phyloP scores from a whole-genome alignment of 1,140 invertebrate species.

The Scylla paramamosain region DNA sequence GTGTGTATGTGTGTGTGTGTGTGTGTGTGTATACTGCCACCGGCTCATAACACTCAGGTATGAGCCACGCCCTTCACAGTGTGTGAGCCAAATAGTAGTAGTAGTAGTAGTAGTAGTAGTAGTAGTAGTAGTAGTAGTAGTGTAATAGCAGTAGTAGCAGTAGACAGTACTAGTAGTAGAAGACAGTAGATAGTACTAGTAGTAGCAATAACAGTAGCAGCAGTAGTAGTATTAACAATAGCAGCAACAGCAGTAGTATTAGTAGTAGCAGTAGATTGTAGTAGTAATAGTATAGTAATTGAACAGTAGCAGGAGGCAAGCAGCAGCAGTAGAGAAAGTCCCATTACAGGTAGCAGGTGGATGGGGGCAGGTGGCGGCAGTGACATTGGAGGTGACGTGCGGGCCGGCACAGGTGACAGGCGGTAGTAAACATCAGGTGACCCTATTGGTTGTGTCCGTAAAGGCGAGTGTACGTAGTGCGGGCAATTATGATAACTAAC shows the following conservation, averaged over 20 bases:
- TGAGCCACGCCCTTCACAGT: neutral
- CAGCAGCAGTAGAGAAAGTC: neutral
- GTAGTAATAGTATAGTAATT: neutral
- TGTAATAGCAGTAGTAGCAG: neutral
- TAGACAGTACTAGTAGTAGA: conserved; percentile 34
- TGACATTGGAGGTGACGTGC: neutral
- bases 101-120: conserved; percentile 41
- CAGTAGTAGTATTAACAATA: neutral
- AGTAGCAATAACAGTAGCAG: neutral
- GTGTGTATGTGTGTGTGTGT: no score
- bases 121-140: conserved; percentile 41
- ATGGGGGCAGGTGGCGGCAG: neutral
- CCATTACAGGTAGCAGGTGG: neutral
- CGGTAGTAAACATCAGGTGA: neutral
- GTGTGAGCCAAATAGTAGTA: neutral
- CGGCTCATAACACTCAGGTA: no score
- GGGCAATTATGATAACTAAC: neutral
- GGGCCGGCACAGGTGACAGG: no score
- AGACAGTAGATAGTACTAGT: neutral
- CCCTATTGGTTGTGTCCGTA: neutral
- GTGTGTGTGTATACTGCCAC: no score
- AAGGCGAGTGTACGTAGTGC: neutral
- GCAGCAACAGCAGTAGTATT: neutral
- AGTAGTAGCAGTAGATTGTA: neutral
- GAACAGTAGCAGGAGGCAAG: neutral